A percentile compares a stretch with the other conserved stretches of the same genome.
Conservation (phyloP, 2,888 invertebrate species). For the Drosophila gaucha region DNA sequence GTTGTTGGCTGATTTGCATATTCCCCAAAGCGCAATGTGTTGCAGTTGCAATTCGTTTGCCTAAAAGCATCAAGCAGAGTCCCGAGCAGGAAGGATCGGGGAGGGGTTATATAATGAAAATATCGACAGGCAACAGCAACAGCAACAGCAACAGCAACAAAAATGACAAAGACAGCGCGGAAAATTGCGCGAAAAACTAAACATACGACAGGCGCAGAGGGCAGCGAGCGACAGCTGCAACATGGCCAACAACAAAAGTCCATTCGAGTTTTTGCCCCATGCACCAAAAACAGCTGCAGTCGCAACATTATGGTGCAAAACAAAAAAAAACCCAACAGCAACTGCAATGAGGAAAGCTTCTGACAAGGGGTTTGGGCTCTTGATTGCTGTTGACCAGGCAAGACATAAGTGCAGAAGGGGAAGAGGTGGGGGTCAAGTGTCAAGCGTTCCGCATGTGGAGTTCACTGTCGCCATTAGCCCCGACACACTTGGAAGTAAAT, state of each 20-base stretch:
- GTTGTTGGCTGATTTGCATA: slow-evolving; percentile 76
- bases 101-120: slow-evolving; percentile 55
- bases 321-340: slow-evolving; percentile 50
- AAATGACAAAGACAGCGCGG: slow-evolving; percentile 75
- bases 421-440: slow-evolving; percentile 34
- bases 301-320: slow-evolving; percentile 33
- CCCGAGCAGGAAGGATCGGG: not conserved
- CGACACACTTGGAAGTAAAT: slow-evolving; percentile 50
- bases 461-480: slow-evolving; percentile 24
- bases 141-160: slow-evolving; percentile 31
- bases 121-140: slow-evolving; percentile 31
- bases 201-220: slow-evolving; percentile 49
- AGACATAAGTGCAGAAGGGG: not conserved
- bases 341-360: slow-evolving; percentile 54
- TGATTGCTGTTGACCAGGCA: slow-evolving; percentile 9
- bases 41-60: slow-evolving; percentile 74
- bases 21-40: slow-evolving; percentile 70
- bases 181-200: slow-evolving; percentile 81
- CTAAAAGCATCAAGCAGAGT: slow-evolving; percentile 67
- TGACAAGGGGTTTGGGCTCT: slow-evolving; percentile 10
- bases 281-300: slow-evolving; percentile 67
- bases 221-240: slow-evolving; percentile 62
- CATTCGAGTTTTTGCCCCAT: slow-evolving; percentile 57
- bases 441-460: slow-evolving; percentile 25
- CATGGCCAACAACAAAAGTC: slow-evolving; percentile 63